phyloP scores from a whole-genome alignment of 2,888 invertebrate genomes.

The Elmis aenea region DNA sequence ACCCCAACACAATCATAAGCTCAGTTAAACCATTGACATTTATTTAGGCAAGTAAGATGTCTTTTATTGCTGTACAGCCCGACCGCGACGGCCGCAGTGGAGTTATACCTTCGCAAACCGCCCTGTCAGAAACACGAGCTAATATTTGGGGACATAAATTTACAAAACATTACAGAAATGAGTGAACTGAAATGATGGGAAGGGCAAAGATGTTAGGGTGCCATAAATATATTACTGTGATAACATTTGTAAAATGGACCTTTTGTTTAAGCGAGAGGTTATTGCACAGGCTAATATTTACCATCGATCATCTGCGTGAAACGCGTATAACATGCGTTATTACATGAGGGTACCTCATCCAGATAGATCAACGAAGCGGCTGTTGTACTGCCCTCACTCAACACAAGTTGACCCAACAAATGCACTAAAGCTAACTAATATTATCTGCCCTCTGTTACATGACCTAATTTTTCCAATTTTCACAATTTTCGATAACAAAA shows the following conservation, averaged over 20 bases:
- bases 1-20: constrained; percentile 16
- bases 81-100: constrained; percentile 34
- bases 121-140: constrained; percentile 44
- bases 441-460: no score
- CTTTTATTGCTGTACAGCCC: constrained; percentile 39
- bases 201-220: constrained; percentile 29
- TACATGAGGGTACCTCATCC: no score
- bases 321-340: constrained; percentile 35
- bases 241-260: constrained; percentile 49
- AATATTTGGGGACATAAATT: constrained; percentile 55
- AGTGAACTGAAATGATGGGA: constrained; percentile 42
- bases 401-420: no score
- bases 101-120: constrained; percentile 34
- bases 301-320: constrained; percentile 44
- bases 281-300: constrained; percentile 45
- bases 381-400: no score
- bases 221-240: constrained; percentile 49
- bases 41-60: constrained; percentile 40
- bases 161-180: constrained; percentile 51
- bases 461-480: no score
- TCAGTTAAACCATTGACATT: constrained; percentile 43
- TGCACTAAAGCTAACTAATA: no score
- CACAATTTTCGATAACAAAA: no score
- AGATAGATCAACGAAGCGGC: no score
- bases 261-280: constrained; percentile 46